These are phyloP conservation scores for Pelagia noctiluca DNA, from an alignment of 30 jellyfish, hydroid and myxozoan species.

Conservation along the genomic window DNA sequence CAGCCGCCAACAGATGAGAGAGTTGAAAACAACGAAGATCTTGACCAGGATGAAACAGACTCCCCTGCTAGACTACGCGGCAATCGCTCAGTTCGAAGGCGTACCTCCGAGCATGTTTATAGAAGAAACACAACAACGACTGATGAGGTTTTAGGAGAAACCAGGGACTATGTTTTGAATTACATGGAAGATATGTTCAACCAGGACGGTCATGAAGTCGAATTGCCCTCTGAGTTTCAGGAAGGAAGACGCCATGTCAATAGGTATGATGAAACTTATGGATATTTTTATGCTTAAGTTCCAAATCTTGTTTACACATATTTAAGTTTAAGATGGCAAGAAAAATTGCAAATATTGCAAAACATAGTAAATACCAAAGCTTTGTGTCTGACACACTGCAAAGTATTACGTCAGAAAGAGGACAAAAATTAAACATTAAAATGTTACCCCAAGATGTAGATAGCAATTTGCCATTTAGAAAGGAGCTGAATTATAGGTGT, in stretches of 20 bases:
- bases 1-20: constrained; percentile 38
- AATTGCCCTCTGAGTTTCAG: constrained; percentile 65
- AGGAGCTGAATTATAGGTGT: too few relatives aligned
- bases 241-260: constrained; percentile 36
- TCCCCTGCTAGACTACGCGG: constrained; percentile 35
- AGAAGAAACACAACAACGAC: constrained; percentile 55
- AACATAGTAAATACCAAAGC: too few relatives aligned
- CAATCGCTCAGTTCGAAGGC: constrained; percentile 9
- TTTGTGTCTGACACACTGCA: too few relatives aligned
- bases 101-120: constrained; percentile 35
- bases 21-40: constrained; percentile 3
- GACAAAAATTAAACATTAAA: too few relatives aligned
- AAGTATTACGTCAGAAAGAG: too few relatives aligned
- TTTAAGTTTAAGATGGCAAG: neutral
- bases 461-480: too few relatives aligned
- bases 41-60: constrained; percentile 52
- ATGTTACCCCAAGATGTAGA: too few relatives aligned
- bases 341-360: too few relatives aligned
- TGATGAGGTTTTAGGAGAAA: constrained; percentile 68
- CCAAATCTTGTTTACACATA: neutral
- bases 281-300: neutral
- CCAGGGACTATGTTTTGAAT: constrained; percentile 59
- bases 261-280: constrained; percentile 1
- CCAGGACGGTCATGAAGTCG: constrained; percentile 55
- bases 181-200: constrained; percentile 79